Conservation (phyloP, 2,888 invertebrate species). For the Cantharis flavilabris region DNA sequence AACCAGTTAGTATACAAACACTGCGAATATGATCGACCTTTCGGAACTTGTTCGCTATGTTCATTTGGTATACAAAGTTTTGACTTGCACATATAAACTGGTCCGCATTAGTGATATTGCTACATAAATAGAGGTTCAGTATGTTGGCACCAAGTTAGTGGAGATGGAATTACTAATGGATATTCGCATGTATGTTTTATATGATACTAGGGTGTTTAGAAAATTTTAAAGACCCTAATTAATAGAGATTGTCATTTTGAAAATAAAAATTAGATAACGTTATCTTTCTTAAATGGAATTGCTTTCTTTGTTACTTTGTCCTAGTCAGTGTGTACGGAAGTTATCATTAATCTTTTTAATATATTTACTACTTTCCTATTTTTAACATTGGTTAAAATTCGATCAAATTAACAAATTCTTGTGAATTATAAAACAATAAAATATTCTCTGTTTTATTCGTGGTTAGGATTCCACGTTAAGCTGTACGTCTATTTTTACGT, state of each 20-base stretch:
- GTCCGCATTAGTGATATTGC: constrained; percentile 44
- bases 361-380: neutral
- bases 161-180: constrained; percentile 51
- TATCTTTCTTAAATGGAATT: neutral
- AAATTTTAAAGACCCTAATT: constrained; percentile 46
- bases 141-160: constrained; percentile 51
- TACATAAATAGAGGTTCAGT: constrained; percentile 50
- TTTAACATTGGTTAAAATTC: neutral
- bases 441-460: neutral
- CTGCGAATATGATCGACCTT: constrained; percentile 38
- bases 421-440: neutral
- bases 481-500: too few species aligned
- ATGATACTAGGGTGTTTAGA: constrained; percentile 42
- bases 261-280: neutral
- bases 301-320: neutral
- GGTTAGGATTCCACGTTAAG: too few species aligned
- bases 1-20: constrained; percentile 50
- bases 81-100: constrained; percentile 28
- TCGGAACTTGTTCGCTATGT: constrained; percentile 21
- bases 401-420: neutral
- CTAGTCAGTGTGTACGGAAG: neutral
- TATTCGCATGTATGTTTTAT: constrained; percentile 50
- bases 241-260: constrained; percentile 33
- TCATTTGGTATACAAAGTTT: constrained; percentile 41
- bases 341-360: neutral